Conservation (phyloP, 2,888 invertebrate genomes). For the Dermolepida albohirtum region DNA sequence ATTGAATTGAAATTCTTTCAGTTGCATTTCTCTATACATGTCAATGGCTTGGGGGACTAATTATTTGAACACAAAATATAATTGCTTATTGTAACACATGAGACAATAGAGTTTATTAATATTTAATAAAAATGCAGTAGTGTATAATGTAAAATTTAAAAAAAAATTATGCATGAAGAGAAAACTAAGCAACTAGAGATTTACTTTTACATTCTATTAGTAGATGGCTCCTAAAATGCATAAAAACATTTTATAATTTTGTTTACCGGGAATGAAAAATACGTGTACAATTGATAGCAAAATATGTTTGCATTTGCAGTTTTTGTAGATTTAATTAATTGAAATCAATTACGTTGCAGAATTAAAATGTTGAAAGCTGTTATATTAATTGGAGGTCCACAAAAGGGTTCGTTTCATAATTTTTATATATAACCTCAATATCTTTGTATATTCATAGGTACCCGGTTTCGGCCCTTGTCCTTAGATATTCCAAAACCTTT, state of each 20-base stretch:
- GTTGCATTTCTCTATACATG: too few species aligned
- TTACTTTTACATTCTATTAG: background rate
- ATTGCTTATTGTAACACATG: too few species aligned
- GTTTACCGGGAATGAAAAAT: slow-evolving; percentile 24
- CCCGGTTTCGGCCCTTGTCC: slow-evolving; percentile 95
- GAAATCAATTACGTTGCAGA: background rate
- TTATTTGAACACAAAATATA: too few species aligned
- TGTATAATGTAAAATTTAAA: too few species aligned
- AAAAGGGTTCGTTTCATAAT: slow-evolving; percentile 78
- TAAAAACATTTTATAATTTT: background rate
- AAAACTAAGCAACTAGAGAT: too few species aligned
- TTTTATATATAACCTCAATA: slow-evolving; percentile 27
- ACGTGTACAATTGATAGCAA: slow-evolving; percentile 15
- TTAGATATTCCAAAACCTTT: slow-evolving; percentile 97
- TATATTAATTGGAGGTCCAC: slow-evolving; percentile 93
- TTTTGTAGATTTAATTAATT: background rate
- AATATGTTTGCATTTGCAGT: slow-evolving; percentile 13
- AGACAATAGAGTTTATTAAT: too few species aligned
- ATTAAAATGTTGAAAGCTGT: slow-evolving; percentile 81
- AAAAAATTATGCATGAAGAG: too few species aligned
- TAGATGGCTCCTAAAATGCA: too few species aligned
- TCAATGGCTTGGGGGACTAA: too few species aligned
- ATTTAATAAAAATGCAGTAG: too few species aligned
- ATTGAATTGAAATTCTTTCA: too few species aligned
- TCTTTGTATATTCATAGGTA: slow-evolving; percentile 74